phyloP scores from a whole-genome alignment of 2,113 vertebrate species.

The Labrus mixtus region DNA sequence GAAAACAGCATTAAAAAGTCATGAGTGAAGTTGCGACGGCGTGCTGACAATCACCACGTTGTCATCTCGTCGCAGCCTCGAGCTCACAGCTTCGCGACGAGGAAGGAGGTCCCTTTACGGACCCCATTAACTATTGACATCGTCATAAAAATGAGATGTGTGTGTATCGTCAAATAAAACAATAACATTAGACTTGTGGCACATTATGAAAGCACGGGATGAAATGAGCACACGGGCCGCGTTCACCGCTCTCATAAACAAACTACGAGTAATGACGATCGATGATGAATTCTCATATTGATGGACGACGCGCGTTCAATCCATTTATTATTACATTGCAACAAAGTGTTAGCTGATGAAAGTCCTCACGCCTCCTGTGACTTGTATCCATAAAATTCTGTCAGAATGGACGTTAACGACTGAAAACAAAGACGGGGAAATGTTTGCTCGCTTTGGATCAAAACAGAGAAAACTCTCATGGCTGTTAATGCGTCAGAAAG shows the following conservation, averaged over 20 bases:
- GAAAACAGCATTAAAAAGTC: conserved; percentile 75
- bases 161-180: conserved; percentile 44
- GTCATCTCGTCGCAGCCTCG: conserved; percentile 54
- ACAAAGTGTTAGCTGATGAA: conserved; percentile 19
- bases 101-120: conserved; percentile 56
- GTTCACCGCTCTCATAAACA: conserved; percentile 50
- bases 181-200: conserved; percentile 17
- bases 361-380: neutral
- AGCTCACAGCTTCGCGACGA: conserved; percentile 50
- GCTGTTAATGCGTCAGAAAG: conserved; percentile 34
- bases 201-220: conserved; percentile 4
- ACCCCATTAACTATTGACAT: conserved; percentile 68
- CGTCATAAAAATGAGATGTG: conserved; percentile 49
- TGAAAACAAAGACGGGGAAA: neutral
- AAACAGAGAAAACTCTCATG: conserved; percentile 19
- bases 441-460: conserved; percentile 9
- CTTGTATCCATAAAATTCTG: conserved; percentile 12
- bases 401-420: neutral
- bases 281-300: conserved; percentile 10
- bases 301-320: conserved; percentile 10
- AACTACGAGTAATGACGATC: conserved; percentile 43
- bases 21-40: conserved; percentile 57
- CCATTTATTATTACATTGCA: conserved; percentile 23
- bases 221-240: conserved; percentile 27
- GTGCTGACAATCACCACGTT: conserved; percentile 57